Base-by-base conservation (phyloP, 2,113 vertebrate genomes). In the Siniperca knerii region DNA sequence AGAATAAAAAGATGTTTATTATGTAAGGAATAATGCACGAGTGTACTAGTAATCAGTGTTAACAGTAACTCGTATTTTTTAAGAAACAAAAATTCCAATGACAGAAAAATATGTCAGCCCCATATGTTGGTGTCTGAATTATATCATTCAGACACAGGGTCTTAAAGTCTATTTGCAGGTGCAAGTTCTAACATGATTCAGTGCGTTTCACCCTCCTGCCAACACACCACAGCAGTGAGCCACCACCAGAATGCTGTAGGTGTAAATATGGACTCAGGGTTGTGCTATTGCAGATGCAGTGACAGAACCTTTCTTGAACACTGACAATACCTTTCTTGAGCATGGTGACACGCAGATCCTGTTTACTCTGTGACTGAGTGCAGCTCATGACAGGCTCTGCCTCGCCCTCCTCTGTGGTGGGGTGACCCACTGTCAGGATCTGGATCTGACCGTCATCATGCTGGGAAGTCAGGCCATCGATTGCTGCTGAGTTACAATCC, bases 341-440 rank as follows among this genome's bases (percentile, higher is more conserved):
- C 98, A 98, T 98, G 90, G 96, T 96, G 94, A 97, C 95, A 85
- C 96, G 95, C 85, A 99, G 96, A 81, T 99, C 98, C 95, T 98
- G 97, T 87, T 97, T 97, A 87, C 96, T 95, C 94, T 97, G 96
- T 35, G 90, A 95, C 71, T 96, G 92, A 54, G 95, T 94, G 90
- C 94, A 96, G 90, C 96, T 95, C 90, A 96, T 95, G 75, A 96
- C 94, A 0, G 96, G 94, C 78, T 98, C 97, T 15, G 93, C 94
- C n/a, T 97, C 96, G 8, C 95, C 94, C 85, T 97, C 97, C 61
- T 96, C 96, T 2, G 95, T 89, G 83, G 93, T 91, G 20, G 92
- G 87, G 79, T 97, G 97, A 21, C 96, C 97, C 91, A 97, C 95
- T 2, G 97, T 97, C 71, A 98, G 95, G 92, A 98, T 98, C 92